Base-by-base conservation (phyloP, 2,113 vertebrate genomes). In the Mionectes macconnelli region DNA sequence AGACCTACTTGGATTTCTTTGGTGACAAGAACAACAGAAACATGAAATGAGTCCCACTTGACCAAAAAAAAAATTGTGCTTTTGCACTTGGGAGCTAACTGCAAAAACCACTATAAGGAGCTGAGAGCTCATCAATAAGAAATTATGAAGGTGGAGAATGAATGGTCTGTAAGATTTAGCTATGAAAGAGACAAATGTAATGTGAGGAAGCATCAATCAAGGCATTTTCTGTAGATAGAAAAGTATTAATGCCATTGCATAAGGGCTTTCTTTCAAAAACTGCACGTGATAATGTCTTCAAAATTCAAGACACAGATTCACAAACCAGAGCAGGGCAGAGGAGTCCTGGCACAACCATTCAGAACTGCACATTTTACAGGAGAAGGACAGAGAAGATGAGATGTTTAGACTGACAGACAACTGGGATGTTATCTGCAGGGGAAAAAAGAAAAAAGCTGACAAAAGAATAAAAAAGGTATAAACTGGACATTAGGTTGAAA, bases 171-270 rank as follows among this genome's bases (percentile, higher is more conserved):
- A 84, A 47, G 66, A 93, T 68, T 80, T 82, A 53, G 42, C 72
- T 84, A 80, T 35, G 59, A 93, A 90, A 95, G 59, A 95, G 82
- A 95, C 49, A 95, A 86, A 94, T 74, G 63, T 69, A 83, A 93
- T 62, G 55, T 67, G 79, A 83, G 67, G 53, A 93, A 90, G 68
- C 85, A 93, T 95, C 90, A 86, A 27, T 94, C 85, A 93, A 92
- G 31, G 49, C 78, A 74, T 92, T 95, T 94, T 66, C 59, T 73
- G 53, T 33, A 80, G 85, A 83, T 1, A 85, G 87, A 57, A 60
- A 76, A 88, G 57, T 57, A 92, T 45, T 87, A 87, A 85, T 68
- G 50, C 28, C 45, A 53, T 33, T 76, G 37, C 52, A 86, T 27
- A 45, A 79, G 28, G 55, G 40, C n/a, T 83, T 88, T 64, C 82